These are phyloP conservation scores for Heterohyrax brucei DNA, from an alignment of 2,797 vertebrate genomes.

Conservation along the genomic window DNA sequence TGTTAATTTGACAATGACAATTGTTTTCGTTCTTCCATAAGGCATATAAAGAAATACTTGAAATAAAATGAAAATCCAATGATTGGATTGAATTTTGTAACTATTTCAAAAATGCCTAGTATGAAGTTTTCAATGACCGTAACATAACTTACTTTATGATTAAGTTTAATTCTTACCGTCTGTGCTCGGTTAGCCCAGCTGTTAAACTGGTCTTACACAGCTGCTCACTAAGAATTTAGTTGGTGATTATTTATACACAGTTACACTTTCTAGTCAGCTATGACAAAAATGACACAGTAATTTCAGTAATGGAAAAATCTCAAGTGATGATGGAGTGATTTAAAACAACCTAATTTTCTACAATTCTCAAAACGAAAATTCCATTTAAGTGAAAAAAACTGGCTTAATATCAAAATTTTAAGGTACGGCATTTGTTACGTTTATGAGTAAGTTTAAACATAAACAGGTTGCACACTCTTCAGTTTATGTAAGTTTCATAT, in stretches of 20 bases:
- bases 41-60: conserved; percentile 85
- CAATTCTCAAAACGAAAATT: conserved; percentile 71
- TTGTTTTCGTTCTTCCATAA: conserved; percentile 74
- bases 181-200: conserved; percentile 89
- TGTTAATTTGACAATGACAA: conserved; percentile 62
- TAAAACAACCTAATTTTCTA: conserved; percentile 71
- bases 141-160: conserved; percentile 85
- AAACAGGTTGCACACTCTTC: conserved; percentile 33
- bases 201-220: conserved; percentile 89
- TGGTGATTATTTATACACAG: conserved; percentile 88
- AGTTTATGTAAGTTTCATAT: conserved; percentile 52
- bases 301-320: conserved; percentile 85
- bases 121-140: conserved; percentile 79
- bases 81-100: conserved; percentile 84
- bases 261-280: conserved; percentile 90
- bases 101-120: conserved; percentile 89
- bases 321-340: conserved; percentile 47
- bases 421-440: conserved; percentile 56
- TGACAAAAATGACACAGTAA: conserved; percentile 88
- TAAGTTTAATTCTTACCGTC: conserved; percentile 87
- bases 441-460: conserved; percentile 61
- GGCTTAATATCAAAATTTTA: conserved; percentile 44
- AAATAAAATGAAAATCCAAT: conserved; percentile 87
- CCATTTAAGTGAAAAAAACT: conserved; percentile 51
- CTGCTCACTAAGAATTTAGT: conserved; percentile 90